Evolutionary conservation across 2,113 vertebrate genomes (phyloP), one percentile per base, ranked within the genome.

Genomic region (Microcebus jonahi): DNA sequence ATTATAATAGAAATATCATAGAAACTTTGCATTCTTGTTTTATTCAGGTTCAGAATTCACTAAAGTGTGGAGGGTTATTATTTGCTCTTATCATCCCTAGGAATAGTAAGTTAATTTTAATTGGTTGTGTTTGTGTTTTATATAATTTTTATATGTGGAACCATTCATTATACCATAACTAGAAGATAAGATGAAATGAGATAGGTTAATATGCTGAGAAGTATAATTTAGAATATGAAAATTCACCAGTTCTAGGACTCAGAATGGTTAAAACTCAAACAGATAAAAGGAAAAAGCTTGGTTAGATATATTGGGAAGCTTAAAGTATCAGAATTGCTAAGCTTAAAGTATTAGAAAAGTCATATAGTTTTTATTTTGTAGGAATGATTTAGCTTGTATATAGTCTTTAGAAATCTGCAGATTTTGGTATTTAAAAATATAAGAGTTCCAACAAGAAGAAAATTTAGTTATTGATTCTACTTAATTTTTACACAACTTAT

Each of bases 391-490:
- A 81, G 39, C 76, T 95, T 95, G 42, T 65, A 59, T 65, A 59
- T 17, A 63, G 25, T 63, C 17, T 89, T 93, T 89, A 94, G 86
- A 90, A 77, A 45, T 79, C 39, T 88, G 1, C 6, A 95, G 65
- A 31, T 89, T 93, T 65, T 82, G 57, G n/a, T 13, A 95, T 82
- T 93, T 96, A 80, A 95, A 97, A 92, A 76, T 84, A 80, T 83
- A 92, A 81, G 23, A 82, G 53, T 88, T 86, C 18, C 14, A 92
- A 27, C 2, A 91, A 88, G 79, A 96, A 92, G 68, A 89, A 93
- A 96, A 94, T 59, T 96, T 86, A 71, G 18, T 96, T 96, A 97
- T 34, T 79, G 85, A 97, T 87, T 92, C 53, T n/a, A 25, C 45
- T 97, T 96, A 70, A 71, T 97, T 95, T 90, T 96, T 95, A 86